A percentile compares a stretch with the other conserved stretches of the same genome.
Conservation (phyloP, 2,888 invertebrate species). For the Slavum lentiscoides region DNA sequence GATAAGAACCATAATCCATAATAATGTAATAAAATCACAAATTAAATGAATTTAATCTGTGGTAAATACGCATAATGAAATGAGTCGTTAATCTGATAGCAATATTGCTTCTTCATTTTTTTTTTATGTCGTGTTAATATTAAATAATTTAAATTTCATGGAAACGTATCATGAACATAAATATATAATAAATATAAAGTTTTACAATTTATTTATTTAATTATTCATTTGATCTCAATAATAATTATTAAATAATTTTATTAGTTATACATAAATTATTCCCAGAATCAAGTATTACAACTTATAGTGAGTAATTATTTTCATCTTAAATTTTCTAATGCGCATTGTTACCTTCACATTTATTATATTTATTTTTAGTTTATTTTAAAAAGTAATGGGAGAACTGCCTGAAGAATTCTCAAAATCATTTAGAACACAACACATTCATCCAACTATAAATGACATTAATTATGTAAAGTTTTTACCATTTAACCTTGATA, state of each 20-base stretch:
- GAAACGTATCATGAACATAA: not conserved
- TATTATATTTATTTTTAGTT: not conserved
- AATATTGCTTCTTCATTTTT: not conserved
- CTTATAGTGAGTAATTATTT: not conserved
- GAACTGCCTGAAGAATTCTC: conserved; percentile 45
- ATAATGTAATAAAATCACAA: too few relatives aligned
- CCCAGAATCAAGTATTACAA: not conserved
- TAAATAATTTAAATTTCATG: not conserved
- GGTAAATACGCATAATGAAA: not conserved
- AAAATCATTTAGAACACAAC: conserved; percentile 35
- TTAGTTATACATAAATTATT: not conserved
- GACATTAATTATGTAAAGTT: conserved; percentile 39
- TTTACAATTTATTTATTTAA: not conserved
- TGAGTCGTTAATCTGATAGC: too few relatives aligned
- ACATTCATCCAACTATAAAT: conserved; percentile 45
- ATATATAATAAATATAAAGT: not conserved
- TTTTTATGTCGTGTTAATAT: not conserved
- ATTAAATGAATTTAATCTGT: too few relatives aligned
- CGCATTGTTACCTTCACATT: not conserved
- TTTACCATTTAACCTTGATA: conserved; percentile 53
- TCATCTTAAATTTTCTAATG: not conserved
- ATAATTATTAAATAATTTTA: not conserved
- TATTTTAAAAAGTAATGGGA: conserved; percentile 30
- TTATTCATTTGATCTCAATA: not conserved
- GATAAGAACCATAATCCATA: too few relatives aligned